These are phyloP conservation scores for Varanus komodoensis DNA, from an alignment of 2,113 vertebrate species.

Conservation along the genomic window DNA sequence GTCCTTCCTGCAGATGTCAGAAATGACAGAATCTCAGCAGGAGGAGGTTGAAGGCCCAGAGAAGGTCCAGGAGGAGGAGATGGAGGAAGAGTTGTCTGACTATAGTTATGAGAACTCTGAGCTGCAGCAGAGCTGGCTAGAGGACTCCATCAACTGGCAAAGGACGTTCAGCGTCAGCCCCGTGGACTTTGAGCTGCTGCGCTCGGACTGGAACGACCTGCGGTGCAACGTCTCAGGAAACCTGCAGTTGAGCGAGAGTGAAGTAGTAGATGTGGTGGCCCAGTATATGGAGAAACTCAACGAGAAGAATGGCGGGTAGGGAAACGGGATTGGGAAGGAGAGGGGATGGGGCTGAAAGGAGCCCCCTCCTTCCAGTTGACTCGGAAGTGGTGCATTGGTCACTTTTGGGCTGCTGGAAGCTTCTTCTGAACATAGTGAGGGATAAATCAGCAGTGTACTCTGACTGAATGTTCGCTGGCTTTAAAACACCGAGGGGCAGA, in stretches of 20 bases:
- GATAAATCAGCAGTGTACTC: neutral
- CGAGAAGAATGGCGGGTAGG: conserved; percentile 89
- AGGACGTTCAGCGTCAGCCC: conserved; percentile 95
- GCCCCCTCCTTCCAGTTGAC: neutral
- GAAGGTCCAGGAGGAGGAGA: conserved; percentile 72
- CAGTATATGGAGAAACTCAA: conserved; percentile 99
- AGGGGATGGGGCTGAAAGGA: neutral
- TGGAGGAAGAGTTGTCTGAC: conserved; percentile 86
- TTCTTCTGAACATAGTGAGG: neutral
- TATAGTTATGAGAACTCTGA: conserved; percentile 91
- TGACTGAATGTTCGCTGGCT: neutral
- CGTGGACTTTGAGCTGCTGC: conserved; percentile 94
- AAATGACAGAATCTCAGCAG: conserved; percentile 79
- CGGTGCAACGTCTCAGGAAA: conserved; percentile 98
- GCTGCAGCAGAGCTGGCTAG: conserved; percentile 86
- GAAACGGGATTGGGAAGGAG: neutral
- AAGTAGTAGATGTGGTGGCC: conserved; percentile 93
- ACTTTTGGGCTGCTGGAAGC: neutral
- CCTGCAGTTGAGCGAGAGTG: conserved; percentile 92
- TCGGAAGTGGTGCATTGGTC: neutral
- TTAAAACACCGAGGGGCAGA: neutral
- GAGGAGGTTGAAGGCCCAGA: conserved; percentile 64
- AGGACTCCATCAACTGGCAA: conserved; percentile 97
- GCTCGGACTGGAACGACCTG: conserved; percentile 98
- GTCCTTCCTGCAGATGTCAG: conserved; percentile 86